These are phyloP conservation scores for Crotophaga sulcirostris DNA, from an alignment of 2,113 vertebrate genomes.

Conservation along the genomic window DNA sequence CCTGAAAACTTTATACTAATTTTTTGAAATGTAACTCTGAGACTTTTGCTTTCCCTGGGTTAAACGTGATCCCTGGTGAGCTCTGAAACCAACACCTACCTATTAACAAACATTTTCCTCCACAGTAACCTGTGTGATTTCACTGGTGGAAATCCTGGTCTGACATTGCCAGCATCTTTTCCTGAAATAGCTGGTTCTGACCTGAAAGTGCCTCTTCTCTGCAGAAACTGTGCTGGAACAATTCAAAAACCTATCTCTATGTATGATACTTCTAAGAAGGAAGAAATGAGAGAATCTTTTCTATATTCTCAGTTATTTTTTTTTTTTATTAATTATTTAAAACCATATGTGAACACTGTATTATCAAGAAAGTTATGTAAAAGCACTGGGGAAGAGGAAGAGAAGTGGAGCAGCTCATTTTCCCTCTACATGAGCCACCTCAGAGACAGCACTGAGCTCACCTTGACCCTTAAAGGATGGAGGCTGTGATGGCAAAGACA, in stretches of 20 bases:
- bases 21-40: accelerated
- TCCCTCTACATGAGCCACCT: not conserved
- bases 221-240: not conserved
- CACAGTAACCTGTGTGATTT: not conserved
- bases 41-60: not conserved
- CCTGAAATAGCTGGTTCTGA: not conserved
- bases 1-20: not conserved
- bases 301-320: not conserved
- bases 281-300: not conserved
- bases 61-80: not conserved
- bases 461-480: accelerated
- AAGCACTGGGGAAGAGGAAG: not conserved
- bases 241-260: not conserved
- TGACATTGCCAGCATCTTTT: not conserved
- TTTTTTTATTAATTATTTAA: not conserved
- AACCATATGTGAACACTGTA: not conserved
- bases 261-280: not conserved
- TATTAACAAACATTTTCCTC: not conserved
- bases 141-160: not conserved
- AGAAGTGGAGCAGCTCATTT: not conserved
- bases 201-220: not conserved
- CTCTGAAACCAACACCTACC: not conserved
- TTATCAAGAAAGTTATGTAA: not conserved
- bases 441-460: not conserved
- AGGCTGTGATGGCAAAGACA: accelerated